Conservation (phyloP, 2,113 vertebrate species). For the Chionomys nivalis region DNA sequence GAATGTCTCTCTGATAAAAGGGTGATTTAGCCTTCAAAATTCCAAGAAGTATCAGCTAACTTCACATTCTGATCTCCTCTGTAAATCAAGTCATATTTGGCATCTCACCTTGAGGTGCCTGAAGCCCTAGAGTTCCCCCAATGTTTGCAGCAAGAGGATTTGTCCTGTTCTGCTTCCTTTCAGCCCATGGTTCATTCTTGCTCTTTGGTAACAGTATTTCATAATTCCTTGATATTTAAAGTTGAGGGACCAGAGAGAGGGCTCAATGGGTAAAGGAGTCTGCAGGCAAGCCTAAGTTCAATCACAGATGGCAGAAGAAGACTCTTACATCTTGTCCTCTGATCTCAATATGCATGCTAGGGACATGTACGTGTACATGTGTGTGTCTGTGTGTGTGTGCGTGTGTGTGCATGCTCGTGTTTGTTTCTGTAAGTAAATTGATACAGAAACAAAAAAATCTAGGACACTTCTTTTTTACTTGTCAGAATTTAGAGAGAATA, state of each 20-base stretch:
- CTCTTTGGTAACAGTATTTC: background rate
- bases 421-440: background rate
- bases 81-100: rapidly evolving
- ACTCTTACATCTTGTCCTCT: background rate
- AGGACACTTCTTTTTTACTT: background rate
- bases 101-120: rapidly evolving
- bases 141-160: no score
- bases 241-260: background rate
- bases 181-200: background rate
- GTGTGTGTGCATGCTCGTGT: no score
- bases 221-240: background rate
- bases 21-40: background rate
- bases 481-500: conserved; percentile 4
- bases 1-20: background rate
- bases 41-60: background rate
- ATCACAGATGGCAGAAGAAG: background rate
- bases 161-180: background rate
- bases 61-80: background rate
- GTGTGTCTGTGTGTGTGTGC: no score
- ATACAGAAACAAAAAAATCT: background rate
- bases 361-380: background rate
- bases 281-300: background rate
- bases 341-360: background rate
- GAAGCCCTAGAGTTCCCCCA: background rate
- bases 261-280: background rate